Conservation (phyloP, 1,140 invertebrate genomes). For the Anadara kagoshimensis region DNA sequence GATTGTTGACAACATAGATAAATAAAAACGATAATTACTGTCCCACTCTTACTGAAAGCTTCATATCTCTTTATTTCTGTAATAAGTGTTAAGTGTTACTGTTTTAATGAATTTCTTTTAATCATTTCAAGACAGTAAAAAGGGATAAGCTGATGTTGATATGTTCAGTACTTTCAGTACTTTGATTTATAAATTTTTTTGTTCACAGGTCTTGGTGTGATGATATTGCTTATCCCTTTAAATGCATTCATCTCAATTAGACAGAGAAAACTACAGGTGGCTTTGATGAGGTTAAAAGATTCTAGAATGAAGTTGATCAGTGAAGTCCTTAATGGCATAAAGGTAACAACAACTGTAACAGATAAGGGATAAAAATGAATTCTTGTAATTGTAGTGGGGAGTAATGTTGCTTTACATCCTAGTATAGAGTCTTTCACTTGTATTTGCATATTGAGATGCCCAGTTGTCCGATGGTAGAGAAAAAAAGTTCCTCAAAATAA, state of each 20-base stretch:
- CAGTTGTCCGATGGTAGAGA: background rate
- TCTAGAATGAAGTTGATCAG: slow-evolving; percentile 74
- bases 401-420: background rate
- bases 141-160: too few species aligned
- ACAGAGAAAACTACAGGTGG: slow-evolving; percentile 77
- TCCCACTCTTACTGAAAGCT: too few species aligned
- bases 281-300: slow-evolving; percentile 77
- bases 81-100: too few species aligned
- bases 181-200: background rate
- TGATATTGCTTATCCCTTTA: slow-evolving; percentile 76
- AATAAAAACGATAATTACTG: too few species aligned
- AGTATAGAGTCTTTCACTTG: background rate
- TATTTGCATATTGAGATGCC: background rate
- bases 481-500: too few species aligned
- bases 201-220: slow-evolving; percentile 57
- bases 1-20: too few species aligned
- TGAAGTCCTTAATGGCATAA: slow-evolving; percentile 74
- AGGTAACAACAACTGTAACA: slow-evolving; percentile 77
- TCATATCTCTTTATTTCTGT: too few species aligned
- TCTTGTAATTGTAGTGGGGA: background rate
- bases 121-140: too few species aligned
- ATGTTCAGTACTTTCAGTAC: too few species aligned
- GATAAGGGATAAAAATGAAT: background rate
- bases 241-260: slow-evolving; percentile 89
- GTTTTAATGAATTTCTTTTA: too few species aligned